Evolutionary conservation across 2,797 vertebrate genomes (phyloP).

Genomic region (Columba guinea): DNA sequence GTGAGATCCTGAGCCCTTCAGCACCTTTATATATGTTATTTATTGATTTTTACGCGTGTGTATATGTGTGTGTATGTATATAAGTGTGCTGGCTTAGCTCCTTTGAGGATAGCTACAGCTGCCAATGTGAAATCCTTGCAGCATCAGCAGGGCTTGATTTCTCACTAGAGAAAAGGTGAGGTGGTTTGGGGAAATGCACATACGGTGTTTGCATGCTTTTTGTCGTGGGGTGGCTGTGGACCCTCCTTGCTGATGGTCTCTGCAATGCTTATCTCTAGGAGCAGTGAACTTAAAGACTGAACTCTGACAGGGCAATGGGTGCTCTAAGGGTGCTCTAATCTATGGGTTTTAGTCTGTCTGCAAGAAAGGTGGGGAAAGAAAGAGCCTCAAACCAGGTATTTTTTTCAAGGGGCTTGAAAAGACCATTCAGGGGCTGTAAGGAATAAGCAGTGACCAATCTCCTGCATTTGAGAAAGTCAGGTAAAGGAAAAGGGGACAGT

Average conservation of each 20-base stretch:
- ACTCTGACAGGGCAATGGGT: background rate
- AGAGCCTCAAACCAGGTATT: background rate
- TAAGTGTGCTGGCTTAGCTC: background rate
- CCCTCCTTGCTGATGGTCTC: background rate
- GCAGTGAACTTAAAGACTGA: background rate
- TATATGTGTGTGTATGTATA: accelerated
- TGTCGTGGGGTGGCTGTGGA: accelerated
- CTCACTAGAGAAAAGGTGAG: background rate
- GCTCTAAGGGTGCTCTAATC: background rate
- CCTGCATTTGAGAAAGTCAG: background rate
- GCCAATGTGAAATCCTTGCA: background rate
- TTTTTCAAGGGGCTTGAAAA: background rate
- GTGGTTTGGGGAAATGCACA: background rate
- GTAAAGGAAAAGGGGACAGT: background rate
- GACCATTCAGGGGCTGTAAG: background rate
- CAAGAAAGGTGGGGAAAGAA: background rate
- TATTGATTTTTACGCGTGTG: background rate
- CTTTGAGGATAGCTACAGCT: background rate
- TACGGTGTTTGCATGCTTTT: accelerated
- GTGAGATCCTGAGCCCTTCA: background rate
- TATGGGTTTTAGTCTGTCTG: background rate
- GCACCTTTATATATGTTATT: background rate
- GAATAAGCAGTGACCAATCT: background rate
- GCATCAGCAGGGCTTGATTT: background rate
- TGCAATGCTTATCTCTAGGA: accelerated